Base-by-base conservation (phyloP, 1,140 invertebrate species). In the Dendrolimus kikuchii region DNA sequence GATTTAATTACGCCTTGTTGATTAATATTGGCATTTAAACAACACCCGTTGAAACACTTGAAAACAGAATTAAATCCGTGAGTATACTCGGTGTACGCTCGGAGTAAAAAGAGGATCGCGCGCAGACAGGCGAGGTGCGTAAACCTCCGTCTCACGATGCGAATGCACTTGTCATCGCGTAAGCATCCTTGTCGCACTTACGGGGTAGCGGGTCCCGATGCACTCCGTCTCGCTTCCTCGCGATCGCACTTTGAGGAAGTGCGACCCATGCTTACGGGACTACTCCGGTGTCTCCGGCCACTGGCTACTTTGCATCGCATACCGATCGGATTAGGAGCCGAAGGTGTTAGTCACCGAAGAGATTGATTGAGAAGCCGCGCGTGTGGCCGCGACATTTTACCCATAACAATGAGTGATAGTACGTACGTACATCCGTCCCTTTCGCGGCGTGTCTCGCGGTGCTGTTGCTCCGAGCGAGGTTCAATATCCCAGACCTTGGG, bases 401-500 rank as follows among this genome's bases (percentile, higher is more conserved):
- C 77, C 79, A 81, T 82, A 81, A 80, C 81, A 80, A 85, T 82
- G 74, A 82, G 81, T 81, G 77, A 83, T 81, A 81, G 78, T 79
- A 71, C 71, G 72, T 75, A 74, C 77, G 73, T 81, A 71, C 71
- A 74, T 75, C 76, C 77, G 73, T 81, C 77, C 70, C 80, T 79
- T 71, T 81, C 80, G 69, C 77, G 72, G 68, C 73, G 69, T 68
- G 70, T 72, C 72, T 75, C 75, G 77, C 55, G 60, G 74, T 80
- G 75, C 71, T 76, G 75, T 76, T 76, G 77, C 71, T 71, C 74
- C 76, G 71, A 51, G 68, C 63, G 71, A 83, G 72, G 80, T 86
- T 86, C 80, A 86, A 86, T 81, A 86, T 81, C 80, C 81, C 82
- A 83, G 79, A 78, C 80, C 80, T 83, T 83, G 79, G 77, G 59